Base-by-base conservation (phyloP, 2,888 invertebrate genomes). In the Oegoconia quadripuncta region DNA sequence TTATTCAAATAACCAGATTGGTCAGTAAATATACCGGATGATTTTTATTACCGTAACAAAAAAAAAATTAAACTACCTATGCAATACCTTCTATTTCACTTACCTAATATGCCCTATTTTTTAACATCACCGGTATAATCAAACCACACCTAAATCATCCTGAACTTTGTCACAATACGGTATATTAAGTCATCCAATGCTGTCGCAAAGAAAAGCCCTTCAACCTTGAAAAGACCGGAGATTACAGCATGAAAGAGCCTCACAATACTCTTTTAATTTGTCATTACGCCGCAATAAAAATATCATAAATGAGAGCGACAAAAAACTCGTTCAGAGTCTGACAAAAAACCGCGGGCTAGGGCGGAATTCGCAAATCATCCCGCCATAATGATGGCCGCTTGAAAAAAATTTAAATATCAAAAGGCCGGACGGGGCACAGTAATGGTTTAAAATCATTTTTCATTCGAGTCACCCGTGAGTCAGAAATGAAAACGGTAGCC, bases 401-500 rank as follows among this genome's bases (percentile, higher is more conserved):
- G 78, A 84, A 87, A 87, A 84, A 84, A 87, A 86, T 81, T 87
- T 86, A 87, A 86, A 87, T 87, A 87, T 87, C 84, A 87, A 86
- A 86, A 86, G 86, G 77, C 79, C 78, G 86, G 86, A 82, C 87
- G 83, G 78, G 80, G 75, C 81, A 65, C 77, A 74, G 73, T 87
- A 87, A 87, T 87, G 87, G 86, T 87, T 87, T 87, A 84, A 87
- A 87, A 80, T 80, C 87, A 87, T 87, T 87, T 86, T 86, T 87
- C 87, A 86, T 86, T 77, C 78, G 75, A 81, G 76, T 79, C 84
- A 79, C 74, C 80, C 72, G 74, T 72, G 82, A 83, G 77, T 79
- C 84, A 76, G 80, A 74, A 76, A 75, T 75, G 79, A 72, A 81
- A 82, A 84, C 86, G 82, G 86, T 84, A 86, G 86, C 86, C 78